A percentile compares a stretch with the other conserved stretches of the same genome.
Conservation (phyloP, 2,113 vertebrate genomes). For the Phrynosoma platyrhinos region DNA sequence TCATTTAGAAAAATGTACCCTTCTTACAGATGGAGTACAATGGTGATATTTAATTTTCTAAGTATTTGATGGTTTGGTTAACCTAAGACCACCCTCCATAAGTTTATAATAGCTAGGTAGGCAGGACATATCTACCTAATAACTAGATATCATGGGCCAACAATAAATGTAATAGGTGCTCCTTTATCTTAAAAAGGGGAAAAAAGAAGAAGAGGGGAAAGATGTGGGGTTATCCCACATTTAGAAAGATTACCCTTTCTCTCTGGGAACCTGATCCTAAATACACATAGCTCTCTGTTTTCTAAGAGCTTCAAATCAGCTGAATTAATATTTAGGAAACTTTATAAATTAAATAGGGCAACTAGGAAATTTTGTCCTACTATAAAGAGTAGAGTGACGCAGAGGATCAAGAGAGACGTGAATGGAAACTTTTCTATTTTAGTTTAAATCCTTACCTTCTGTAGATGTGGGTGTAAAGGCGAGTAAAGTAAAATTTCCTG, state of each 20-base stretch:
- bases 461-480: background rate
- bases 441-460: conserved; percentile 6
- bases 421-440: background rate
- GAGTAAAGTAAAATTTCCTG: background rate
- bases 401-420: background rate
- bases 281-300: background rate
- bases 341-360: background rate
- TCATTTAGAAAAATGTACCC: too few relatives aligned
- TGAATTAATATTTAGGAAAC: background rate
- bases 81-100: too few relatives aligned
- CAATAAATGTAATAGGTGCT: too few relatives aligned
- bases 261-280: background rate
- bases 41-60: too few relatives aligned
- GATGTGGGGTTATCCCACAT: too few relatives aligned
- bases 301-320: background rate
- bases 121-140: too few relatives aligned
- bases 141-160: too few relatives aligned
- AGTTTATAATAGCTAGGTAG: too few relatives aligned
- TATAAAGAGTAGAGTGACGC: background rate
- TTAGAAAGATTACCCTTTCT: background rate
- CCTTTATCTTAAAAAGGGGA: background rate
- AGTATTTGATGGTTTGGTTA: too few relatives aligned
- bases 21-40: too few relatives aligned
- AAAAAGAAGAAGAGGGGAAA: background rate
- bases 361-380: background rate